Base-by-base conservation (phyloP, 2,888 invertebrate species). In the Tetragonula carbonaria region DNA sequence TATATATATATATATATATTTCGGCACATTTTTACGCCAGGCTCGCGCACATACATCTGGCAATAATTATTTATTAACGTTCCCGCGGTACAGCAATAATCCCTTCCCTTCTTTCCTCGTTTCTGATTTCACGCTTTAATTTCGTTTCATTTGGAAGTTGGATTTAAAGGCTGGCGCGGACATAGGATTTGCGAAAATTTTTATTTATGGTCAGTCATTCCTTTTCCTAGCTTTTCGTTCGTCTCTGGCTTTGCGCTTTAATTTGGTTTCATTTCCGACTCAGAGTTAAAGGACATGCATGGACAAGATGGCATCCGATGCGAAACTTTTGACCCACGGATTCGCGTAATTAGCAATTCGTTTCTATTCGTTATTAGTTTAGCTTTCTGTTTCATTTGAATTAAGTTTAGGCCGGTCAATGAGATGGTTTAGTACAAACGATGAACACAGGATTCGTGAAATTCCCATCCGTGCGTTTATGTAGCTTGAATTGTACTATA, bases 1-100 rank as follows among this genome's bases (percentile, higher is more conserved):
- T 8, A 38, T 4, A n/a, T 4, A n/a, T 85, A 85, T 85, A 86
- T 85, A 85, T 85, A 45, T 45, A 8, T 45, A 45, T 28, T 65
- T 18, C 33, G 53, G 6, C 38, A 38, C 51, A 23, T 79, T 71
- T 33, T 62, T 50, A 50, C 57, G 45, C 50, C 65, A 21, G 14
- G 38, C 45, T 65, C 73, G 81, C 68, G 67, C 74, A 65, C 65
- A 59, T 77, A 66, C 45, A 45, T 45, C 45, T 66, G 38, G 50
- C 23, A 1, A 57, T 76, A 82, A 82, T 82, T 77, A 82, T 73
- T 81, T 81, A 83, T 74, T 67, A 66, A 71, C 53, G 65, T 62
- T n/a, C 11, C 23, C 28, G 38, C 4, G 51, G 51, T 45, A 71
- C n/a, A 21, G 16, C 16, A 28, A 16, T 65, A 50, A 8, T 21